Conservation (phyloP, 2,888 invertebrate species). For the Andrena fulva region DNA sequence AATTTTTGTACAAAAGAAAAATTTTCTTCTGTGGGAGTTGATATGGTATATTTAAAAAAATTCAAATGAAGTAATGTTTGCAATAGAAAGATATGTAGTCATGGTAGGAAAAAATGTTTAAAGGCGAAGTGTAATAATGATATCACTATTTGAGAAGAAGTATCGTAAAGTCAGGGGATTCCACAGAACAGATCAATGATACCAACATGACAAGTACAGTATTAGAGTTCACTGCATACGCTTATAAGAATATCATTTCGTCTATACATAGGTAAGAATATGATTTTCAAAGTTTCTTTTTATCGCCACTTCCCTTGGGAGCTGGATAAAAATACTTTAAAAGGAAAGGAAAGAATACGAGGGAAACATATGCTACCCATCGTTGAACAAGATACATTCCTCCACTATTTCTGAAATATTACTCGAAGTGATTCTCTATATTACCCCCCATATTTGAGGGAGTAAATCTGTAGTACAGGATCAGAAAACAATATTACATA, state of each 20-base stretch:
- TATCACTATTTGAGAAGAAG: no score
- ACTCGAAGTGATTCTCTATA: neutral
- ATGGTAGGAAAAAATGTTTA: no score
- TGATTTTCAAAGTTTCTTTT: neutral
- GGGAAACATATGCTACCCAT: constrained; percentile 12
- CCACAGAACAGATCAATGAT: no score
- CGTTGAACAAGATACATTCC: neutral
- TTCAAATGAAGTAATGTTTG: neutral
- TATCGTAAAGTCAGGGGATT: no score
- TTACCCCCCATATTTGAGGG: constrained; percentile 4
- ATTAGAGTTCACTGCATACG: neutral
- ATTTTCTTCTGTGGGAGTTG: neutral
- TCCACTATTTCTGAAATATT: neutral
- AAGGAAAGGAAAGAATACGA: neutral
- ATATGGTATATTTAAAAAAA: neutral
- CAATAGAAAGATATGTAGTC: neutral
- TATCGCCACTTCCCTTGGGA: neutral
- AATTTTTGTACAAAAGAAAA: neutral
- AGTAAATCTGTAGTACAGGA: neutral
- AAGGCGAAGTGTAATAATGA: no score
- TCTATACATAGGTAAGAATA: neutral
- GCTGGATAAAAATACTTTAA: neutral
- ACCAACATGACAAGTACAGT: neutral
- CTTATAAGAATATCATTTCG: neutral
- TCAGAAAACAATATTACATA: neutral